Evolutionary conservation across 2,113 vertebrate genomes (phyloP).

Genomic region (Tursiops truncatus): DNA sequence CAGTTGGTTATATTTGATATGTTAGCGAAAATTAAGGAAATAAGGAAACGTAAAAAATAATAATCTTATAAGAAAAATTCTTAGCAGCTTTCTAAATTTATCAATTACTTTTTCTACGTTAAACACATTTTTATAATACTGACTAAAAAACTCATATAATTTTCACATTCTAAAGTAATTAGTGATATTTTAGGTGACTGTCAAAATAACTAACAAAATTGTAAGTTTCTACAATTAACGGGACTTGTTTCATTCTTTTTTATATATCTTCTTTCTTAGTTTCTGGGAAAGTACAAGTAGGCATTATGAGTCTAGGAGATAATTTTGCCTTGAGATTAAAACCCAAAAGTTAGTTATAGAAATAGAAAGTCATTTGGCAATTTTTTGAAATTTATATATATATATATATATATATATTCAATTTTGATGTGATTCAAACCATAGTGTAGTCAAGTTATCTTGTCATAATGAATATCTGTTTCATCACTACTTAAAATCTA

Average conservation of each 20-base stretch:
- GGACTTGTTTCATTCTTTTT: not conserved
- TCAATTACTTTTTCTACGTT: not conserved
- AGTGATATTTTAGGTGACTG: not conserved
- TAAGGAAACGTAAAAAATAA: not conserved
- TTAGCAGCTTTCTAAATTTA: not conserved
- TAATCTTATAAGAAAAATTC: not conserved
- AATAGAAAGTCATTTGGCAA: not conserved
- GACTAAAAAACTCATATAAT: not conserved
- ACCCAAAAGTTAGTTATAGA: not conserved
- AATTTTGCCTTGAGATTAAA: not conserved
- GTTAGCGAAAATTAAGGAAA: not conserved
- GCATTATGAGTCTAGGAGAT: not conserved
- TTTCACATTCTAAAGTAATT: not conserved
- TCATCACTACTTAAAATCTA: not conserved
- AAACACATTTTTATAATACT: not conserved
- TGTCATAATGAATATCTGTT: not conserved
- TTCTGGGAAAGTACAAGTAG: not conserved
- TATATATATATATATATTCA: not conserved
- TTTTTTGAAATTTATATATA: not conserved
- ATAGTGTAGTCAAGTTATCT: not conserved
- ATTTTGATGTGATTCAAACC: not conserved
- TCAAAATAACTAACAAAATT: not conserved
- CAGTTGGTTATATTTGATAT: not conserved
- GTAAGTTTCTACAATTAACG: not conserved
- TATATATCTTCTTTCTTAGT: not conserved